Conservation (phyloP, 1,140 invertebrate genomes). For the Alviniconcha marisindica region DNA sequence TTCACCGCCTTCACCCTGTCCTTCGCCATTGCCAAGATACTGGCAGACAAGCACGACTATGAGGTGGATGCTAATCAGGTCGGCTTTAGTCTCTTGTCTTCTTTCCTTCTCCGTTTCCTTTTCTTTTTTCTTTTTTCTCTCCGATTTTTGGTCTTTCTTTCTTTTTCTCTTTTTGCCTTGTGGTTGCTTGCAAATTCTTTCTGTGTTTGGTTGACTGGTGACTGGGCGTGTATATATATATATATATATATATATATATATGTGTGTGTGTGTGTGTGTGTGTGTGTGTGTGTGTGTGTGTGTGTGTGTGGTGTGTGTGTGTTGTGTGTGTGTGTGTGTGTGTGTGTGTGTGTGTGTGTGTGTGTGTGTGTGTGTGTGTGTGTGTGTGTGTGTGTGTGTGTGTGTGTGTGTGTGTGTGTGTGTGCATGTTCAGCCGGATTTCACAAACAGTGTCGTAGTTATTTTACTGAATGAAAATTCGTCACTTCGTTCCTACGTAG, state of each 20-base stretch:
- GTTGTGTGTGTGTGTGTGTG: neutral
- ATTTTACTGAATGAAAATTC: no score
- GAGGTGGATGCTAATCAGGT: constrained; percentile 92
- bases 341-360: constrained; percentile 13
- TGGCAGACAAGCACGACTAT: constrained; percentile 91
- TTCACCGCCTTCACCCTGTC: constrained; percentile 93
- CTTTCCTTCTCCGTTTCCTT: neutral
- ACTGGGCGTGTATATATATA: no score
- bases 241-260: neutral
- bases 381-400: constrained; percentile 12
- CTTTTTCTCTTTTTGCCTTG: neutral
- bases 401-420: constrained; percentile 5
- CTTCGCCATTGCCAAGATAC: constrained; percentile 94
- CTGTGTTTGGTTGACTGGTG: no score
- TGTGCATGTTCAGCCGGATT: no score
- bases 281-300: neutral
- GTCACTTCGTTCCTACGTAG: no score
- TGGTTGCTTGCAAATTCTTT: no score
- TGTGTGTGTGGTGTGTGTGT: neutral
- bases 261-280: neutral
- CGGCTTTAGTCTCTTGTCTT: no score
- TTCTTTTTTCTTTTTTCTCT: neutral
- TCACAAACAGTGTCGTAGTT: no score
- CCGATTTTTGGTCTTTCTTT: no score
- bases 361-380: neutral